These are phyloP conservation scores for Epistrophe grossulariae DNA, from an alignment of 2,888 invertebrate species.

Conservation along the genomic window DNA sequence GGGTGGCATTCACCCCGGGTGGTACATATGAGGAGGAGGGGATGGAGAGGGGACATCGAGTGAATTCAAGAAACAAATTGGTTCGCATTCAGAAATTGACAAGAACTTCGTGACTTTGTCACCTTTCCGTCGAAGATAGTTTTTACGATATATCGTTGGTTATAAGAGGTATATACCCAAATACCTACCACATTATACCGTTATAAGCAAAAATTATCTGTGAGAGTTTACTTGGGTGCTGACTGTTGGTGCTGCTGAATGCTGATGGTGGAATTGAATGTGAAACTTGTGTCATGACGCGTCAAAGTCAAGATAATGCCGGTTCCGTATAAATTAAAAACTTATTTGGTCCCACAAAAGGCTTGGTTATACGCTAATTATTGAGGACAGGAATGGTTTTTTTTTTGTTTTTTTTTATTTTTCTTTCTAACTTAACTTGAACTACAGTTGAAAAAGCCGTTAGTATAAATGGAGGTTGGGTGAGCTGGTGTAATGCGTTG, in stretches of 20 bases:
- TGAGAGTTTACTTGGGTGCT: background rate
- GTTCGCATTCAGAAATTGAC: constrained; percentile 82
- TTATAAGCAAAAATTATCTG: constrained; percentile 2
- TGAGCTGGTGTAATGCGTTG: constrained; percentile 45
- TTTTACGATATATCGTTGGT: constrained; percentile 32
- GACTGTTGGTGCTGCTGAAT: background rate
- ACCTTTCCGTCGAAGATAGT: constrained; percentile 79
- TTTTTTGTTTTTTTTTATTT: background rate
- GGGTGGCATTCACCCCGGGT: constrained; percentile 24
- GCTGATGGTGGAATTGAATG: constrained; percentile 39
- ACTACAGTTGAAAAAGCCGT: constrained; percentile 43
- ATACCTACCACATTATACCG: background rate
- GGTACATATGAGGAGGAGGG: background rate
- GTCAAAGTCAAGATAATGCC: constrained; percentile 55
- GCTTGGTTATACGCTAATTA: constrained; percentile 70
- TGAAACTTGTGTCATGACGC: constrained; percentile 66
- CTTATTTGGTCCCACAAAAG: constrained; percentile 65
- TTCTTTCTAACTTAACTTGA: constrained; percentile 17
- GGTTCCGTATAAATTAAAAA: constrained; percentile 48
- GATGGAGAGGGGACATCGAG: constrained; percentile 37
- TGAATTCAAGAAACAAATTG: constrained; percentile 83
- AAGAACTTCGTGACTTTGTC: constrained; percentile 84
- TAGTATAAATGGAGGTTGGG: constrained; percentile 23
- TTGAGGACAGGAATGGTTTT: constrained; percentile 55
- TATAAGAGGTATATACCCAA: background rate